Base-by-base conservation (phyloP, 2,888 invertebrate species). In the Coelopa pilipes region DNA sequence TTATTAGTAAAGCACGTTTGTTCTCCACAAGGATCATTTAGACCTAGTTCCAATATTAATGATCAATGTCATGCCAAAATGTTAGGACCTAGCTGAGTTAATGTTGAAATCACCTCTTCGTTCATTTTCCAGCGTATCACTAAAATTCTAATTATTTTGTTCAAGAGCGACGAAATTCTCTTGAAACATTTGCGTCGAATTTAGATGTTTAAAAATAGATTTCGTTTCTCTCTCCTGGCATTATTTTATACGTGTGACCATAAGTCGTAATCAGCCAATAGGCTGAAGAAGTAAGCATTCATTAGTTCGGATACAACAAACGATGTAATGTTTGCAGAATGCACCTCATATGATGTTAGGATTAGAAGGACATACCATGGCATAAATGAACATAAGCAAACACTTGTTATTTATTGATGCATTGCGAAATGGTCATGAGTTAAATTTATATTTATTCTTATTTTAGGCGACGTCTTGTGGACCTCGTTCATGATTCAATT, bases 171-270 rank as follows among this genome's bases (percentile, higher is more conserved):
- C 34, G 34, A 7, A 34, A 34, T 34, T 34, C 34, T 34, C n/a
- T 49, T 45, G 13, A 21, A 5, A 47, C 19, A 12, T 10, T 49
- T 46, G 19, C 11, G 49, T 13, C 47, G 46, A 59, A 49, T 60
- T 49, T 70, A 70, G 70, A 70, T 47, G 50, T 62, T 62, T 70
- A 45, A 62, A 70, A 62, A 70, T 70, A 70, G 50, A 19, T 70
- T 50, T 63, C 12, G 34, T 1, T 50, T 11, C 15, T 50, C 10
- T 47, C 46, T 0, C 15, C 17, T 12, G 34, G 45, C 15, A 3
- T 24, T n/a, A 15, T 62, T 24, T 10, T 17, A 12, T 17, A 21
- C 11, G 3, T 59, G 57, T 13, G 24, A 17, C 24, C 57, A 17
- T 17, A 11, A 12, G 57, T 24, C 19, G 19, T 5, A 12, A 24